Evolutionary conservation across 2,888 invertebrate species (phyloP), one percentile per base, ranked within the genome.

Genomic region (Penaeus monodon): DNA sequence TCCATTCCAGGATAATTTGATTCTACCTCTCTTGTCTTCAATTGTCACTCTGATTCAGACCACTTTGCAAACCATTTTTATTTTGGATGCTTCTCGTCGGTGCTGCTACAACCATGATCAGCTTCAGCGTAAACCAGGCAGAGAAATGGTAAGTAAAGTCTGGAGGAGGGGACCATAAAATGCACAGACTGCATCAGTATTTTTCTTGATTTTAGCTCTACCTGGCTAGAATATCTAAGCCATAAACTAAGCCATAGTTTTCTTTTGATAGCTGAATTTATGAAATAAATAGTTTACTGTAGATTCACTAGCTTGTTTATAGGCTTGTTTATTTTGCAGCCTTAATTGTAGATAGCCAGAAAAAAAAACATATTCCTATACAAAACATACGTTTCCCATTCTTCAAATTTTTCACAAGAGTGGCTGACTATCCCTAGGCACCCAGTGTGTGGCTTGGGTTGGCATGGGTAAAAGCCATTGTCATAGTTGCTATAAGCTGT

Each of bases 1-100:
- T 68, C 44, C 22, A 66, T 49, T 29, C 17, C 74, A 85, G 86
- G 86, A 86, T 29, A 84, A 89, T 91, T 91, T 93, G 63, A 63
- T 94, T 73, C 76, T 89, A 22, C 88, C 89, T 20, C 81, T 89
- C 38, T 49, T 88, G 57, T 88, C 89, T 22, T 84, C 89, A n/a
- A 86, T 89, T 63, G 81, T 96, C 83, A 95, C 96, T 0, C 93
- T 96, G 17, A 93, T 95, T 68, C 97, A 98, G 93, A 96, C 97
- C 0, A 95, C 96, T 17, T 92, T 95, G 66, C 96, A 96, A 92
- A 96, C 96, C 0, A 93, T 96, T 91, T 96, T 96, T 92, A 96
- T 97, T 86, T 93, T 98, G 78, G 93, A 93, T 90, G 93, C 92
- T 6, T 91, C 93, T 22, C 91, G 92, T 64, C 91, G 93, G 24